Base-by-base conservation (phyloP, 2,888 invertebrate genomes). In the Drosophila suboccidentalis region DNA sequence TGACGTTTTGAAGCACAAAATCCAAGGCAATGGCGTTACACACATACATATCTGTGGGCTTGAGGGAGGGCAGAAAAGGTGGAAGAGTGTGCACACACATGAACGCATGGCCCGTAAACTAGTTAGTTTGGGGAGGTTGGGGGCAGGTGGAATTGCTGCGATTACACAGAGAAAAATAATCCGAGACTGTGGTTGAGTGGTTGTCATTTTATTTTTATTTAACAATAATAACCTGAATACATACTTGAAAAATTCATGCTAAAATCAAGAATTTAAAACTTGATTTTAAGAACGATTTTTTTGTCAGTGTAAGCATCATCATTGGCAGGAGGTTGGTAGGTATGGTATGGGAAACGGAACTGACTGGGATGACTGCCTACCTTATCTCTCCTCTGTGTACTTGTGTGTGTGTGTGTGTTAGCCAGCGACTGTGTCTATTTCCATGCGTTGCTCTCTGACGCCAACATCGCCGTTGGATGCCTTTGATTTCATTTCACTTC, bases 401-500 rank as follows among this genome's bases (percentile, higher is more conserved):
- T 5, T 29, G 9, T 34, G 32, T 17, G n/a, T n/a, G 39, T 9
- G 8, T 22, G 13, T 19, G 15, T n/a, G 59, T 13, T 53, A 34
- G 10, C 46, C 55, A 38, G 44, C 57, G 41, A 49, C 62, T 78
- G 65, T 77, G 65, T 66, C 65, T 71, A 57, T 77, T 76, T 67
- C 81, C 64, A 72, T 83, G 89, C 77, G 87, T 86, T 80, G 87
- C 63, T 59, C 71, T 83, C 57, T 79, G 77, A 75, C 61, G 79
- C 69, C 78, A 60, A 65, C 85, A 64, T 36, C 67, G 71, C 55
- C 81, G 80, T 66, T 81, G 88, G 85, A 76, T 89, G 87, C 80
- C 78, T 89, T 90, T 89, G 88, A 90, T 89, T 87, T 89, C 65
- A 87, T 89, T 89, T 90, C 90, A 87, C 80, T 87, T 87, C 90